Evolutionary conservation across 2,113 vertebrate species (phyloP).

Genomic region (Austrofundulus limnaeus): DNA sequence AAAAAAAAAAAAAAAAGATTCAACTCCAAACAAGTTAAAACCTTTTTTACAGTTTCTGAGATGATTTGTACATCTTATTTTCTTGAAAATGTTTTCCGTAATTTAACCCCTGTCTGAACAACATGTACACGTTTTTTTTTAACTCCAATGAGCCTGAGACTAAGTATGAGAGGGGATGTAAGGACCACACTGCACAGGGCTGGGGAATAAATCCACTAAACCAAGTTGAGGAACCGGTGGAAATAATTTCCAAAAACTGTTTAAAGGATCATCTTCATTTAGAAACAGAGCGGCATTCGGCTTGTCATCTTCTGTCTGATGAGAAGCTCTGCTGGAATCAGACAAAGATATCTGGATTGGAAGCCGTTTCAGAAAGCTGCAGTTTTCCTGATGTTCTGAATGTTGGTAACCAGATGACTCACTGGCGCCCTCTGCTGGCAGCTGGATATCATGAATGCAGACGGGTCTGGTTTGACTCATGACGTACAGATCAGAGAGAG

Average conservation of each 20-base stretch:
- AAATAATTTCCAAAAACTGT: background rate
- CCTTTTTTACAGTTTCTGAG: too few relatives aligned
- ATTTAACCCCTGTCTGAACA: too few relatives aligned
- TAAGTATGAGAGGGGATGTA: conserved; percentile 9
- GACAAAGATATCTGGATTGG: background rate
- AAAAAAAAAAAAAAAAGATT: too few relatives aligned
- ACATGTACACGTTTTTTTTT: too few relatives aligned
- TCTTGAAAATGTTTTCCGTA: too few relatives aligned
- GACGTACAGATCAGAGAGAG: background rate
- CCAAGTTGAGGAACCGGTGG: background rate
- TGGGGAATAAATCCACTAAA: conserved; percentile 33
- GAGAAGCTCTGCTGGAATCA: background rate
- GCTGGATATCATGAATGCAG: background rate
- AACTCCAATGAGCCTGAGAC: background rate
- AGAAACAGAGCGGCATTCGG: background rate
- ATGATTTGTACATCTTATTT: too few relatives aligned
- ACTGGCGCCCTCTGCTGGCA: conserved; percentile 18
- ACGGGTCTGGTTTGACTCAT: background rate
- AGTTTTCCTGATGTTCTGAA: background rate
- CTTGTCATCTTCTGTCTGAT: background rate
- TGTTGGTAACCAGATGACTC: background rate
- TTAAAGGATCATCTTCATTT: background rate
- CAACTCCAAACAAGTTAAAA: too few relatives aligned
- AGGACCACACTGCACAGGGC: conserved; percentile 11
- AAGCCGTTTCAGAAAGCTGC: background rate